Evolutionary conservation across 2,888 invertebrate species (phyloP).

Genomic region (Callyntrura guangdongensis): DNA sequence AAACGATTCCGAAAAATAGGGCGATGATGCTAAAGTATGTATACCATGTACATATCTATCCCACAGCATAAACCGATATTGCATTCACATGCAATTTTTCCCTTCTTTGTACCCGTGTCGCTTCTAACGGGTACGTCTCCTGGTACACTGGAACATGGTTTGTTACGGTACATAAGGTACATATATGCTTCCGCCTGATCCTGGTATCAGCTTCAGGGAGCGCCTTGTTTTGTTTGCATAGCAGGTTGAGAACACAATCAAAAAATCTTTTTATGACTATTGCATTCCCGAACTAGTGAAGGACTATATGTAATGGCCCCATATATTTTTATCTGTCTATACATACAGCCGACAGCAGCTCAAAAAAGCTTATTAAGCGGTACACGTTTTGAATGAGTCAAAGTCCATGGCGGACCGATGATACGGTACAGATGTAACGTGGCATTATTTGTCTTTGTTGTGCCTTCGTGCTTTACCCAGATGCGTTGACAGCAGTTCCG

Average conservation of each 20-base stretch:
- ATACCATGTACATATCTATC: neutral
- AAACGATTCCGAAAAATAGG: neutral
- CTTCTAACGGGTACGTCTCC: neutral
- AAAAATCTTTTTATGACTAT: neutral
- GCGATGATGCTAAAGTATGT: neutral
- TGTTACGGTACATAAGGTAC: neutral
- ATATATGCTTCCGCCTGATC: constrained; percentile 28
- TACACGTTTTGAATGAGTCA: too few species aligned
- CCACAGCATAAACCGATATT: neutral
- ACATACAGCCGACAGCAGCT: neutral
- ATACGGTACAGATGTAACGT: too few species aligned
- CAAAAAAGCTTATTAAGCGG: too few species aligned
- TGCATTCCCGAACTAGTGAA: neutral
- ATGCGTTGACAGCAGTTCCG: too few species aligned
- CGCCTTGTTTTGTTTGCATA: constrained; percentile 44
- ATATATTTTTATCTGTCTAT: constrained; percentile 4
- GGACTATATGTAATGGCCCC: neutral
- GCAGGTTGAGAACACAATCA: neutral
- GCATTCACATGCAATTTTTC: neutral
- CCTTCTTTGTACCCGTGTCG: neutral
- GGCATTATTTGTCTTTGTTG: too few species aligned
- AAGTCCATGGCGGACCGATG: too few species aligned
- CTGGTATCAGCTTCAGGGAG: constrained; percentile 28
- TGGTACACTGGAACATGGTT: neutral
- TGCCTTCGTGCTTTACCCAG: too few species aligned